Percentiles rank a stretch among this genome's conserved stretches.
Evolutionary conservation across 92 coral and sea anemone species (phyloP).

Genomic region (Montipora capitata): DNA sequence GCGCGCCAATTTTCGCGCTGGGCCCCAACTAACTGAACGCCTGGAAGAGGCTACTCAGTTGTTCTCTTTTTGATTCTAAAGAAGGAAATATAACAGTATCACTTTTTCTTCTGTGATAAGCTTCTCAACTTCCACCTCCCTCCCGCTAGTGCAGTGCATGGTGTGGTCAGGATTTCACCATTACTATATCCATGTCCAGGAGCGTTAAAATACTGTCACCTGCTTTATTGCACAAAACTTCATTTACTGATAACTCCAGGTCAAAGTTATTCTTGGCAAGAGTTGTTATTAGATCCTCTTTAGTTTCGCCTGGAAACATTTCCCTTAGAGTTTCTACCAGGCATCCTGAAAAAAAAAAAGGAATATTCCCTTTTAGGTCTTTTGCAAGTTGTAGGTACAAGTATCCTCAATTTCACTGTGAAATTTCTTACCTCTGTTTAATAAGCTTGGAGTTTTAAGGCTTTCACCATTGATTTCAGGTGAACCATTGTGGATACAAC

Average conservation of each 20-base stretch:
- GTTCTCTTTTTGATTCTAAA: neutral
- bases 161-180: too few relatives aligned
- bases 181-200: neutral
- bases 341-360: neutral
- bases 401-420: neutral
- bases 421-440: neutral
- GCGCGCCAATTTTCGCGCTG: too few relatives aligned
- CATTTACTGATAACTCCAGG: neutral
- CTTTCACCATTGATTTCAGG: neutral
- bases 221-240: too few relatives aligned
- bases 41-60: too few relatives aligned
- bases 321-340: neutral
- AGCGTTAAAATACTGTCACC: too few relatives aligned
- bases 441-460: neutral
- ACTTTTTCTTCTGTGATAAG: neutral
- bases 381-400: neutral
- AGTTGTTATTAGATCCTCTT: neutral
- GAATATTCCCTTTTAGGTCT: neutral
- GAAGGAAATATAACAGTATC: neutral
- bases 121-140: slow-evolving; percentile 5
- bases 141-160: neutral
- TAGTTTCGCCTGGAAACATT: neutral
- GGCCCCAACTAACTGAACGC: too few relatives aligned
- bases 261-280: neutral
- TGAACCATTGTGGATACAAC: neutral